Evolutionary conservation across 2,888 invertebrate genomes (phyloP), one percentile per base, ranked within the genome.

Genomic region (Dryomyza anilis): DNA sequence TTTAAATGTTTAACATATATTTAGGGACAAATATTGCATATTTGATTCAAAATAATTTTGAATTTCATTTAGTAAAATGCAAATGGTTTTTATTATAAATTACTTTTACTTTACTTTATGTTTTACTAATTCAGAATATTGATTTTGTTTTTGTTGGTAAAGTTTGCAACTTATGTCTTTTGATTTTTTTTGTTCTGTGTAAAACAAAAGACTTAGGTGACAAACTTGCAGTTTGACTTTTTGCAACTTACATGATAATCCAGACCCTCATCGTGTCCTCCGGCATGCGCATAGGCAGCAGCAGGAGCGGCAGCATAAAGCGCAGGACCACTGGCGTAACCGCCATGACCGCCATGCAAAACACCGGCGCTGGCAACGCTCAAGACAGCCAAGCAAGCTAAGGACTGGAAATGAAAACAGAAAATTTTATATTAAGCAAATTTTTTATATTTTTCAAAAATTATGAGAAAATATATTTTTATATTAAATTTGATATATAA

Each of bases 281-380:
- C 78, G 64, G 76, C 73, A 39, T 61, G 53, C 19, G 43, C 61
- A 14, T 39, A 43, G 19, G 39, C 21, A 58, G 75, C 68, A 16
- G 71, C 76, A 43, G 81, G 80, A 25, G 68, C 81, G 60, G 74
- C 74, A 62, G 80, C 79, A 65, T 80, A 80, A 23, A 80, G 68
- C 33, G 72, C 78, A 59, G 72, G 76, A 56, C 78, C 81, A 61
- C 77, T 72, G n/a, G n/a, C n/a, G 68, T 71, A 70, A 43, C 69
- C 70, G 64, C 72, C 72, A 67, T 76, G 77, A 3, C 39, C 39
- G 12, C 4, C 39, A 70, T 82, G 83, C 69, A 83, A 72, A 67
- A 83, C 74, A 70, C 82, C 82, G 73, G 83, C 83, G 63, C 82
- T 76, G 73, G 83, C 82, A 69, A 74, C 79, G 73, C 83, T 77